Conservation (phyloP, 1,140 invertebrate genomes). For the Sipha flava region DNA sequence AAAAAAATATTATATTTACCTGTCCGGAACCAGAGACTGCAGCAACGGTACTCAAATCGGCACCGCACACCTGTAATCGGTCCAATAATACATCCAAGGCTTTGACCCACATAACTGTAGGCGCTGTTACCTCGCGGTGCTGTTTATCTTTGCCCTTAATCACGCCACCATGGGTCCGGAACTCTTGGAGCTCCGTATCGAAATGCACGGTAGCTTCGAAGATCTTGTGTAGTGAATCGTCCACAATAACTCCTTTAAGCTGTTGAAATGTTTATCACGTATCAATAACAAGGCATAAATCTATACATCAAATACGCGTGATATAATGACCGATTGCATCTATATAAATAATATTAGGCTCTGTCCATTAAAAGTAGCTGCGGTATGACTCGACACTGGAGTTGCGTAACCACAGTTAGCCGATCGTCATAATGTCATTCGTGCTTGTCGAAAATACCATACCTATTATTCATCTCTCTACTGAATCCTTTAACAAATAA, state of each 20-base stretch:
- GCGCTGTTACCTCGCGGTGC: conserved; percentile 61
- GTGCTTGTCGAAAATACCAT: not conserved
- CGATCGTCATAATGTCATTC: too few species aligned
- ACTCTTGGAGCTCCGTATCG: conserved; percentile 84
- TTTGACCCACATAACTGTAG: conserved; percentile 89
- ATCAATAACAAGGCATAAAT: conserved; percentile 37
- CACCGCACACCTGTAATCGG: conserved; percentile 65
- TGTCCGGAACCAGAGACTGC: conserved; percentile 85
- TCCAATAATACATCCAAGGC: conserved; percentile 86
- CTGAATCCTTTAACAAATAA: too few species aligned
- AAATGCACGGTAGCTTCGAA: conserved; percentile 76
- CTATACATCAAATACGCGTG: too few species aligned
- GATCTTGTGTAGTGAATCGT: conserved; percentile 62
- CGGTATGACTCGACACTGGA: too few species aligned
- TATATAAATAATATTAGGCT: too few species aligned
- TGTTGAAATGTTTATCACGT: too few species aligned
- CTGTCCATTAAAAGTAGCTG: too few species aligned
- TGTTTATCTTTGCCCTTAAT: conserved; percentile 50
- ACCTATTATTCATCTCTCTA: too few species aligned
- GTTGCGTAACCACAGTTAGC: too few species aligned
- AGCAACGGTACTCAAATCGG: conserved; percentile 70
- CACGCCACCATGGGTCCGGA: conserved; percentile 72
- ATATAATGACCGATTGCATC: too few species aligned
- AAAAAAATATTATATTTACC: conserved; percentile 47
- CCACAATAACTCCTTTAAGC: conserved; percentile 82